phyloP scores from a whole-genome alignment of 2,797 vertebrate genomes.

The Huso huso region DNA sequence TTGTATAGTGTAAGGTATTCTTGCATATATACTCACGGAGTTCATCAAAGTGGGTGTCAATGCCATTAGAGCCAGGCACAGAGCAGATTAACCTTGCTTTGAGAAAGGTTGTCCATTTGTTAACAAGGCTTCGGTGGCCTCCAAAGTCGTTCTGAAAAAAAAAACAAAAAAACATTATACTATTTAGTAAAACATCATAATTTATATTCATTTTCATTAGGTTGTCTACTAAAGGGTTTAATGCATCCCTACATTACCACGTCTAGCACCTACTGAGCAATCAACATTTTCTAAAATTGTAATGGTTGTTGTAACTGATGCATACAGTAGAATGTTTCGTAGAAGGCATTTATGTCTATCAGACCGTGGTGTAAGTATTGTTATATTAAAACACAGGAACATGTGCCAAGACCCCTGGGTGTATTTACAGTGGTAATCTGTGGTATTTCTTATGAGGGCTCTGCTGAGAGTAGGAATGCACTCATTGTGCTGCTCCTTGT shows the following conservation, averaged over 20 bases:
- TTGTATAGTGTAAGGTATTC: slow-evolving; percentile 8
- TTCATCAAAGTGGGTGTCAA: slow-evolving; percentile 97
- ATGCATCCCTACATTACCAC: too few relatives aligned
- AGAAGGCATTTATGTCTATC: slow-evolving; percentile 29
- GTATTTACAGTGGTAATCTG: slow-evolving; percentile 35
- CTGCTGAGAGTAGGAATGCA: slow-evolving; percentile 48
- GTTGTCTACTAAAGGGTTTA: too few relatives aligned
- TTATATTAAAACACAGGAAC: slow-evolving; percentile 13
- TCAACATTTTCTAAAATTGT: slow-evolving; percentile 39
- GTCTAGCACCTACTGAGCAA: slow-evolving; percentile 38
- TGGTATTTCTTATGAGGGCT: slow-evolving; percentile 37
- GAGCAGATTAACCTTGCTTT: slow-evolving; percentile 95
- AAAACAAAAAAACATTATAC: slow-evolving; percentile 3
- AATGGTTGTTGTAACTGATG: slow-evolving; percentile 28
- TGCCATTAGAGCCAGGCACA: slow-evolving; percentile 88
- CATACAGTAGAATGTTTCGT: too few relatives aligned
- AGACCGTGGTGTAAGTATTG: slow-evolving; percentile 3
- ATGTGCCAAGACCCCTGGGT: slow-evolving; percentile 27
- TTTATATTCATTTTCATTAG: too few relatives aligned
- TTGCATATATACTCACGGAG: slow-evolving; percentile 70
- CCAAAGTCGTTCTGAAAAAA: slow-evolving; percentile 85
- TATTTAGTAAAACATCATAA: neutral
- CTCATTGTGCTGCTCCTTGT: slow-evolving; percentile 19
- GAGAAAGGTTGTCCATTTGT: slow-evolving; percentile 97
- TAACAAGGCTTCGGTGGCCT: slow-evolving; percentile 93